phyloP scores from a whole-genome alignment of 2,888 invertebrate species.

The Cephus sareptanus region DNA sequence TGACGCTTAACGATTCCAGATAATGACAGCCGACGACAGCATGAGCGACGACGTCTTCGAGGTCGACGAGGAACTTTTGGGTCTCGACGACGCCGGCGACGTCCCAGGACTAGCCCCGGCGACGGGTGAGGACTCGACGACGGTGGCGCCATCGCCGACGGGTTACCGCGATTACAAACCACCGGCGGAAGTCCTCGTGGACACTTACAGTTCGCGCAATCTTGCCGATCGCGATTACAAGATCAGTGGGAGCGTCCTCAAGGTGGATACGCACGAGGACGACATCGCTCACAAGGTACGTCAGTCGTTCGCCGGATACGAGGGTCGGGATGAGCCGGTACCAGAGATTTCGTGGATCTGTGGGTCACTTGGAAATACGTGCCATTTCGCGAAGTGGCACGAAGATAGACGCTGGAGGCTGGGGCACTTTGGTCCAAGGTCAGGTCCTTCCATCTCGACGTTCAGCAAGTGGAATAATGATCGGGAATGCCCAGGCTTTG shows the following conservation, averaged over 20 bases:
- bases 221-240: conserved; percentile 30
- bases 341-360: neutral
- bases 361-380: neutral
- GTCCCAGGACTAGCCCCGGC: conserved; percentile 11
- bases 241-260: conserved; percentile 27
- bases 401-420: neutral
- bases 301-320: neutral
- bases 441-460: conserved; percentile 25
- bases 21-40: conserved; percentile 77
- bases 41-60: conserved; percentile 90
- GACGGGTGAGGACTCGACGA: conserved; percentile 30
- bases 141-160: conserved; percentile 76
- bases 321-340: too few species aligned
- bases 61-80: conserved; percentile 67
- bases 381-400: neutral
- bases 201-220: conserved; percentile 40
- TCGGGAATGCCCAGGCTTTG: conserved; percentile 44
- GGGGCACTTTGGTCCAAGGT: conserved; percentile 37
- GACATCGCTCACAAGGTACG: conserved; percentile 55
- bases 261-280: conserved; percentile 44
- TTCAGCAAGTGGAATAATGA: conserved; percentile 47
- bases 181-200: conserved; percentile 73
- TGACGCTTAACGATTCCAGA: conserved; percentile 54
- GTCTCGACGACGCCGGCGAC: neutral
- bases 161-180: conserved; percentile 85